Evolutionary conservation across 2,113 vertebrate genomes (phyloP).

Genomic region (Numenius arquata): DNA sequence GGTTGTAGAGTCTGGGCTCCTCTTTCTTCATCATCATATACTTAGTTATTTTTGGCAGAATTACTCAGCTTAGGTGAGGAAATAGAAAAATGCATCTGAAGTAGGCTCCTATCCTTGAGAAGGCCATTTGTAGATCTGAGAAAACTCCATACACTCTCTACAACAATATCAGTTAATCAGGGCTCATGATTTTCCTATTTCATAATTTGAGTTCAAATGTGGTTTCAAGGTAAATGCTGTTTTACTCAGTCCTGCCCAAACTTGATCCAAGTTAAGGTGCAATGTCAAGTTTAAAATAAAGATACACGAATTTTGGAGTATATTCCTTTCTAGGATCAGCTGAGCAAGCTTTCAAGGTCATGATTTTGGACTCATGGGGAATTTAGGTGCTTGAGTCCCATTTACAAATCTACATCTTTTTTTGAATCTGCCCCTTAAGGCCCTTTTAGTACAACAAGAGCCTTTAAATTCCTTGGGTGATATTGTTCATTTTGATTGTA

Average conservation of each 20-base stretch:
- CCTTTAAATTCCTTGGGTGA: not conserved
- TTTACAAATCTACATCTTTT: not conserved
- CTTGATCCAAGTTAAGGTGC: not conserved
- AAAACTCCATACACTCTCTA: not conserved
- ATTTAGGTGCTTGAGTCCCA: not conserved
- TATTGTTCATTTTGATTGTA: not conserved
- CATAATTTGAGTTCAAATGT: not conserved
- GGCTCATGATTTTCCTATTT: not conserved
- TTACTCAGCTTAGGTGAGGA: not conserved
- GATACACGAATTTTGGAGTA: not conserved
- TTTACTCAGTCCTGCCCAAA: not conserved
- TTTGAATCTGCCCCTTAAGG: not conserved
- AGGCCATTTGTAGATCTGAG: too few relatives aligned
- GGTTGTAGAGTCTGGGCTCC: rapidly evolving
- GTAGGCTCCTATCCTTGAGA: not conserved
- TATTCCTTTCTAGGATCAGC: not conserved
- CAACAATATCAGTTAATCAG: not conserved
- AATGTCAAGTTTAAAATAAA: not conserved
- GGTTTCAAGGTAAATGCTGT: not conserved
- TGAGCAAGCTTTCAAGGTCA: not conserved
- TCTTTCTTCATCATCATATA: not conserved
- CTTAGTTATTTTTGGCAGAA: not conserved
- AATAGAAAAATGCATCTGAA: not conserved
- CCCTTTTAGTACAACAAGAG: not conserved
- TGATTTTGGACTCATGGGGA: not conserved